Evolutionary conservation across 2,888 invertebrate genomes (phyloP), one percentile per base, ranked within the genome.

Genomic region (Deilephila porcellus): DNA sequence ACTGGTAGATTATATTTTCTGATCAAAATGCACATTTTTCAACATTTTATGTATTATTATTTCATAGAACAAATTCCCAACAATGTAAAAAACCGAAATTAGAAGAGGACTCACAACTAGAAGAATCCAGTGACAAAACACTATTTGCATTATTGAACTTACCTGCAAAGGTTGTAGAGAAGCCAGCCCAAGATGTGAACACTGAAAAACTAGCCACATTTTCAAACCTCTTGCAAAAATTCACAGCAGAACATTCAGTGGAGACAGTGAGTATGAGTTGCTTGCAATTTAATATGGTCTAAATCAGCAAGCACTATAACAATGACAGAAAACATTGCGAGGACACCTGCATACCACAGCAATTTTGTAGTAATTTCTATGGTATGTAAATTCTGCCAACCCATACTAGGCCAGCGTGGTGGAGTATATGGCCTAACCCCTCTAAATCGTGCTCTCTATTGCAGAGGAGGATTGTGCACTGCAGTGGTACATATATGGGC

Each of bases 121-220:
- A 93, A 72, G 95, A 95, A 80, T 95, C 96, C 6, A 91, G 86
- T 81, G 96, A 96, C 81, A 95, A 94, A 80, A 96, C 96, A 8
- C 85, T 96, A 70, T 96, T 96, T 86, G 95, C 95, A 73, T 83
- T 96, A 62, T 84, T 96, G 4, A 93, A 90, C 72, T 80, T 93
- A 63, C 90, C 94, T 79, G 81, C 92, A 62, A 88, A 93, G 82
- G 80, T 89, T 72, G 74, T 80, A 71, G 88, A 90, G 72, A 90
- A 91, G 76, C 86, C 90, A 53, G 76, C 87, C 0, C 84, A 87
- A 75, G 85, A 89, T 72, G 79, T 91, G 7, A 87, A 91, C 71
- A 86, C 88, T 8, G 91, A 93, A 74, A 94, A 94, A 77, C 80
- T 94, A 37, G 86, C 93, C 5, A 94, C 94, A 77, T 94, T 94